Evolutionary conservation across 1,140 invertebrate genomes (phyloP).

Genomic region (Apolygus lucorum): DNA sequence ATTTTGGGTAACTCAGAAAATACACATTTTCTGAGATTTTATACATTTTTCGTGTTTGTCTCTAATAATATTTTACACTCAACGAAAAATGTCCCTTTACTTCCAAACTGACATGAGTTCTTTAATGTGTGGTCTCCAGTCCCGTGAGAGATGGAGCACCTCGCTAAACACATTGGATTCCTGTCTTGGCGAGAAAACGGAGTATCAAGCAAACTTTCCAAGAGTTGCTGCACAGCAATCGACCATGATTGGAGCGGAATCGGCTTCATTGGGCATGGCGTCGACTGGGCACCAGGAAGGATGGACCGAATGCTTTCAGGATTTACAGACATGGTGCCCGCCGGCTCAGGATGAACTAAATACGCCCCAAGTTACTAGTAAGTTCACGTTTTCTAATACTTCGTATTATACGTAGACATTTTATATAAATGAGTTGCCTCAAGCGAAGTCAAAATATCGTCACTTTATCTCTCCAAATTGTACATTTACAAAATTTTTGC

Average conservation of each 20-base stretch:
- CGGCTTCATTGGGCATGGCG: not conserved
- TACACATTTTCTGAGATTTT: too few species aligned
- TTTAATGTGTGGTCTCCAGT: conserved; percentile 18
- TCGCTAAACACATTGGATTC: conserved; percentile 17
- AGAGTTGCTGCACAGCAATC: not conserved
- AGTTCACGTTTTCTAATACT: conserved; percentile 16
- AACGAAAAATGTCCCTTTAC: not conserved
- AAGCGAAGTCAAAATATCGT: too few species aligned
- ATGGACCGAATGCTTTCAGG: conserved; percentile 29
- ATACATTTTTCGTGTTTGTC: too few species aligned
- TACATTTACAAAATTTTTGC: too few species aligned
- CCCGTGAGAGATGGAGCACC: conserved; percentile 28
- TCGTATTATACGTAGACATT: too few species aligned
- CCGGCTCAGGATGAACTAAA: conserved; percentile 29
- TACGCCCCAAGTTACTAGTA: conserved; percentile 24
- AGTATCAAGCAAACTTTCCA: not conserved
- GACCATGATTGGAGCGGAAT: not conserved
- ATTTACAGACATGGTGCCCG: conserved; percentile 25
- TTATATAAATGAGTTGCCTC: too few species aligned
- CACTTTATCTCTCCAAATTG: too few species aligned
- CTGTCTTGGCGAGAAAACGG: conserved; percentile 29
- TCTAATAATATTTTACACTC: too few species aligned
- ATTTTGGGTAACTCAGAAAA: too few species aligned
- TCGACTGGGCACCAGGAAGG: conserved; percentile 13
- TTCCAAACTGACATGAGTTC: not conserved